These are phyloP conservation scores for Acrocera orbiculus DNA, from an alignment of 2,888 invertebrate genomes.

Conservation along the genomic window DNA sequence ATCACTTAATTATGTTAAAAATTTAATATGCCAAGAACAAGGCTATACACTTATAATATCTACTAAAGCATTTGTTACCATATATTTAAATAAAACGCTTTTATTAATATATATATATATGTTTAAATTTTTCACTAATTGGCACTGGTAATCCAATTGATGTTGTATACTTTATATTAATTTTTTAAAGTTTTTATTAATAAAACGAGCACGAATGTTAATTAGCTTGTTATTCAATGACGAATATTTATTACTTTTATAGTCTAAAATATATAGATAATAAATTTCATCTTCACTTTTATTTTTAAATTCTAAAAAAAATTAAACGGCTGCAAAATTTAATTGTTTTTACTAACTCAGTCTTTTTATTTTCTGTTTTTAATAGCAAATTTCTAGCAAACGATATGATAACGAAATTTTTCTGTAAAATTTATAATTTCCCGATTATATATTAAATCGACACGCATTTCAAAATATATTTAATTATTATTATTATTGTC, in stretches of 20 bases:
- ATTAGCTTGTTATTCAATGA: too few species aligned
- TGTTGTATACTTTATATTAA: not conserved
- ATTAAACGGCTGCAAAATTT: not conserved
- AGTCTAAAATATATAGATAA: too few species aligned
- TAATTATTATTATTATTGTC: too few species aligned
- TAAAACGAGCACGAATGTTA: too few species aligned
- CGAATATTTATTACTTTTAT: too few species aligned
- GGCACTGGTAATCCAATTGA: constrained; percentile 29
- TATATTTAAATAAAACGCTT: not conserved
- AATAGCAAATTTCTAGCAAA: too few species aligned
- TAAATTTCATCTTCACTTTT: too few species aligned
- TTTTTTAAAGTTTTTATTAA: not conserved
- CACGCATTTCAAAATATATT: too few species aligned
- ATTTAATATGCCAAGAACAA: not conserved
- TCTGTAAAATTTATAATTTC: too few species aligned
- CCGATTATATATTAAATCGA: too few species aligned
- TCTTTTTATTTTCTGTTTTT: not conserved
- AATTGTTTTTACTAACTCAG: constrained; percentile 8
- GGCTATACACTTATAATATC: not conserved
- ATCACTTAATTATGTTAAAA: not conserved
- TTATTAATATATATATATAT: constrained; percentile 9
- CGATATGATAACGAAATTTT: too few species aligned
- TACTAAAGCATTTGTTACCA: not conserved
- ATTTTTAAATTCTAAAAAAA: too few species aligned
- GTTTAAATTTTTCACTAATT: constrained; percentile 14